Evolutionary conservation across 2,888 invertebrate species (phyloP), one percentile per base, ranked within the genome.

Genomic region (Gari tellinella): DNA sequence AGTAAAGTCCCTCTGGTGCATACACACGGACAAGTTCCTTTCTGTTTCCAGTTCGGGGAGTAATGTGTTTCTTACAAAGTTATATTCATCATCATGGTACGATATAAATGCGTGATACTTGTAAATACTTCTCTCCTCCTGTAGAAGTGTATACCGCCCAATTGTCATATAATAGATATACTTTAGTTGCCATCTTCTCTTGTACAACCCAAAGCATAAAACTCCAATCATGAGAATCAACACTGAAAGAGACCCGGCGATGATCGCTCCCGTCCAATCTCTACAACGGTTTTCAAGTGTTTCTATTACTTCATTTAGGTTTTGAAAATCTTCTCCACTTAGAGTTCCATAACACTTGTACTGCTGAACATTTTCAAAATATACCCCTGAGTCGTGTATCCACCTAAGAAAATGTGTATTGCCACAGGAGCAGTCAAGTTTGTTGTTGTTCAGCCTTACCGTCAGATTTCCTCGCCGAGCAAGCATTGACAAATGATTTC

Each of bases 1-100:
- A n/a, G 41, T 25, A 43, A 57, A 57, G 25, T 57, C 57, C 1
- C 57, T 2, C n/a, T 57, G 57, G 57, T 57, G 57, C 0, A 43
- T 1, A n/a, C 57, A 57, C 10, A 57, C 23, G 8, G 41, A 43
- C n/a, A 57, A 23, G 48, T 19, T n/a, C 3, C 23, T 12, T n/a
- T 10, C 10, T 7, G 4, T 10, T 31, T 31, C 31, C 31, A 31
- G 31, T 10, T 31, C 31, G 5, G 31, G 31, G 5, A 31, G 31
- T 10, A 31, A 10, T 31, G 4, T 31, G 4, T 31, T 4, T 31
- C 10, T 31, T 19, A 48, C 48, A 48, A 48, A 48, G 4, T 19
- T 12, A 10, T 19, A 10, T 3, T 48, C 12, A 21, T 19, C 21
- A 12, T 48, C 19, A 23, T 17, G 21, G 23, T 48, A 48, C 21